Conservation (phyloP, 1,140 invertebrate genomes). For the Drosophila truncata region DNA sequence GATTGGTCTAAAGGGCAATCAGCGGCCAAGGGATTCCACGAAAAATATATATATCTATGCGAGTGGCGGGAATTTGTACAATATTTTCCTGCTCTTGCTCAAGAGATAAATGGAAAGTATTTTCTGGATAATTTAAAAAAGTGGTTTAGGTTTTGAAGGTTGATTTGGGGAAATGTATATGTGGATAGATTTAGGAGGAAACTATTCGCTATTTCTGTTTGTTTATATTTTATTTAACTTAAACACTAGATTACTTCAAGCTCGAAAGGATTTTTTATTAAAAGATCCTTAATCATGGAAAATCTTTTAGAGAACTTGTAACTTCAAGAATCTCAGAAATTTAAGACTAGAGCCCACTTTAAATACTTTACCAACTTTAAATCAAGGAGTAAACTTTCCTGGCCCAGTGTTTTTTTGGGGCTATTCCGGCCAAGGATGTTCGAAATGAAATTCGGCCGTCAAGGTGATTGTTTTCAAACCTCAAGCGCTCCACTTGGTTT, state of each 20-base stretch:
- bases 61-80: background rate
- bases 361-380: background rate
- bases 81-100: constrained; percentile 5
- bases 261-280: no score
- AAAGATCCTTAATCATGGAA: no score
- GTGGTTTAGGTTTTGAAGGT: background rate
- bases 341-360: background rate
- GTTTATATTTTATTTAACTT: no score
- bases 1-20: constrained; percentile 44
- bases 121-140: background rate
- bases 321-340: background rate
- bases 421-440: constrained; percentile 36
- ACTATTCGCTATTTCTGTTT: no score
- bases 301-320: no score
- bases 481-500: constrained; percentile 74
- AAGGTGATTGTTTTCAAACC: constrained; percentile 81
- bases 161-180: background rate
- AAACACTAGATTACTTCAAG: no score
- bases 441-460: constrained; percentile 73
- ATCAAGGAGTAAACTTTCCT: constrained; percentile 32
- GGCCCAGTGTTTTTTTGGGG: constrained; percentile 26
- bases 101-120: constrained; percentile 4
- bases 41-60: background rate
- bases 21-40: constrained; percentile 24
- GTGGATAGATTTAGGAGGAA: no score